Conservation (phyloP, 2,113 vertebrate species). For the Coregonus clupeaformis region DNA sequence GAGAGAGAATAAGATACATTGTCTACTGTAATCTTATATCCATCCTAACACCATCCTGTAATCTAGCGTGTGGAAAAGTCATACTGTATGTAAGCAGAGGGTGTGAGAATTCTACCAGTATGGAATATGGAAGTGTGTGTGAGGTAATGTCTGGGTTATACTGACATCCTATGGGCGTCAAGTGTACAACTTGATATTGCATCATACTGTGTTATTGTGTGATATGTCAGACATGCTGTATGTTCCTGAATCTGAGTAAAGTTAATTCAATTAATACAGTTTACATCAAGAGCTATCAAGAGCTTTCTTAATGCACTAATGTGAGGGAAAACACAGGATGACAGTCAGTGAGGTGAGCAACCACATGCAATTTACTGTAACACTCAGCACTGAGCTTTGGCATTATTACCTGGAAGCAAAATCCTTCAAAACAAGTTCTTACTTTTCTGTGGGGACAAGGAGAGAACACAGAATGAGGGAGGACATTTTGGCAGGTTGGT, state of each 20-base stretch:
- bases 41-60: too few relatives aligned
- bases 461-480: conserved; percentile 37
- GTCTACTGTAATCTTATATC: too few relatives aligned
- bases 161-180: neutral
- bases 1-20: neutral
- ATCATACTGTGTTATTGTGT: neutral
- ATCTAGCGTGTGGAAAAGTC: too few relatives aligned
- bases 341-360: neutral
- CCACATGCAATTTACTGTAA: neutral
- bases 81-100: too few relatives aligned
- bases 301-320: neutral
- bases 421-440: conserved; percentile 77
- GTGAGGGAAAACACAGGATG: neutral
- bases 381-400: neutral
- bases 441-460: conserved; percentile 68
- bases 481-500: conserved; percentile 20
- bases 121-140: neutral
- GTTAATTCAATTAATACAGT: neutral
- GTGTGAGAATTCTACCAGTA: too few relatives aligned
- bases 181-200: neutral
- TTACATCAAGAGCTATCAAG: neutral
- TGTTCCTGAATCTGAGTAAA: neutral
- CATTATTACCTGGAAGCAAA: conserved; percentile 68
- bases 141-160: neutral
- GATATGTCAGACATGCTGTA: neutral